Conservation (phyloP, 2,888 invertebrate species). For the Pseudococcus viburni region DNA sequence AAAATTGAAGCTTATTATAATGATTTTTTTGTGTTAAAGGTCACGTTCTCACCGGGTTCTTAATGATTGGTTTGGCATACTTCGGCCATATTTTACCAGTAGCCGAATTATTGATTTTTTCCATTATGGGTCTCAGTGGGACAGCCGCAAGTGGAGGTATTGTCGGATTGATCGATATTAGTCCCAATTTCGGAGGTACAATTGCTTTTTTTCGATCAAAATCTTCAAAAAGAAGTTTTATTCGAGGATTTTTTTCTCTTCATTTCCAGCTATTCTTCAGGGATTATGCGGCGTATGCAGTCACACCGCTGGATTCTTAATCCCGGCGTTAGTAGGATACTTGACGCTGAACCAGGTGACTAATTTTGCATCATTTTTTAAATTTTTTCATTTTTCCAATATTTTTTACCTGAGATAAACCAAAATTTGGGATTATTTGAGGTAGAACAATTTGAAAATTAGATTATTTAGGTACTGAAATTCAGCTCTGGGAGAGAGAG, state of each 20-base stretch:
- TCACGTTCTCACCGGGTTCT: constrained; percentile 76
- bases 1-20: not conserved
- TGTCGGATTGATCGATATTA: constrained; percentile 79
- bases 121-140: constrained; percentile 78
- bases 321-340: constrained; percentile 77
- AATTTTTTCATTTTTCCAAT: too few species aligned
- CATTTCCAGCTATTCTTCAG: constrained; percentile 74
- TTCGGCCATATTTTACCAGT: constrained; percentile 77
- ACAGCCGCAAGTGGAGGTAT: constrained; percentile 79
- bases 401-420: too few species aligned
- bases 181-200: constrained; percentile 72
- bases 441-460: too few species aligned
- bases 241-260: not conserved
- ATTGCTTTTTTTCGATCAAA: not conserved
- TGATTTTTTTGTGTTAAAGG: constrained; percentile 71
- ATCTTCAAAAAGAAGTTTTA: not conserved
- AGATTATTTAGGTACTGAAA: too few species aligned
- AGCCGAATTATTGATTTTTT: constrained; percentile 76
- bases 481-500: too few species aligned
- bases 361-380: not conserved
- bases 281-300: constrained; percentile 77
- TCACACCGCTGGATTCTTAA: constrained; percentile 76
- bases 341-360: constrained; percentile 72
- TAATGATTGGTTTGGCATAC: constrained; percentile 77
- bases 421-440: too few species aligned